These are phyloP conservation scores for Aspidoscelis tigris DNA, from an alignment of 2,113 vertebrate species.

Conservation along the genomic window DNA sequence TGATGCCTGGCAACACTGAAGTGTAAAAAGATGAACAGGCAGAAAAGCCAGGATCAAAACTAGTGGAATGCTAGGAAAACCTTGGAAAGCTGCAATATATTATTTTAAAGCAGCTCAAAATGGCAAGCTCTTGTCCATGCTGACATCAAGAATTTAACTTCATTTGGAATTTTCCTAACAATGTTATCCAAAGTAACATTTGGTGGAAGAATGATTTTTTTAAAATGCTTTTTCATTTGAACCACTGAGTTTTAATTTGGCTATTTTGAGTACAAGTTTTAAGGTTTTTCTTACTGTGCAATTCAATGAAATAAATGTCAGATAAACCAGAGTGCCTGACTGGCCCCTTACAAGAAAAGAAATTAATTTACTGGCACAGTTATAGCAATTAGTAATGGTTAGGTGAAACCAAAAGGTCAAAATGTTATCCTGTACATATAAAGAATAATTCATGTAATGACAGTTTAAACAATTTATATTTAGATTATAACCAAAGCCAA, in stretches of 20 bases:
- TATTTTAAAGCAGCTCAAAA: too few relatives aligned
- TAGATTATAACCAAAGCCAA: slow-evolving; percentile 57
- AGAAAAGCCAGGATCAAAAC: too few relatives aligned
- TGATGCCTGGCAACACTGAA: too few relatives aligned
- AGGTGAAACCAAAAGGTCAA: slow-evolving; percentile 35
- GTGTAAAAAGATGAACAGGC: too few relatives aligned
- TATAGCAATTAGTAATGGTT: neutral
- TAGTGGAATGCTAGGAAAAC: too few relatives aligned
- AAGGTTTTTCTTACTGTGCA: neutral
- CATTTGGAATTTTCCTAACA: too few relatives aligned
- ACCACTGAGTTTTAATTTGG: neutral
- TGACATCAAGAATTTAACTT: too few relatives aligned
- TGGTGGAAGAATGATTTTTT: too few relatives aligned
- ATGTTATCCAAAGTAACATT: too few relatives aligned
- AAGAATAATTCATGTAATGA: slow-evolving; percentile 55
- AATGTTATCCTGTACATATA: slow-evolving; percentile 21
- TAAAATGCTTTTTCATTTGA: neutral
- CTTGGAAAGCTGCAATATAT: too few relatives aligned
- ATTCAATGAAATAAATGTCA: neutral
- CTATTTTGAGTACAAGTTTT: neutral
- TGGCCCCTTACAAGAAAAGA: neutral
- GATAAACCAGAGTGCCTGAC: neutral
- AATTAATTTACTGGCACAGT: slow-evolving; percentile 21
- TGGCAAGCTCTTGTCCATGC: too few relatives aligned
- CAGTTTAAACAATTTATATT: slow-evolving; percentile 65